Percentiles rank a stretch among this genome's conserved stretches.
Evolutionary conservation across 2,797 vertebrate genomes (phyloP).

Genomic region (Pseudochirops cupreus): DNA sequence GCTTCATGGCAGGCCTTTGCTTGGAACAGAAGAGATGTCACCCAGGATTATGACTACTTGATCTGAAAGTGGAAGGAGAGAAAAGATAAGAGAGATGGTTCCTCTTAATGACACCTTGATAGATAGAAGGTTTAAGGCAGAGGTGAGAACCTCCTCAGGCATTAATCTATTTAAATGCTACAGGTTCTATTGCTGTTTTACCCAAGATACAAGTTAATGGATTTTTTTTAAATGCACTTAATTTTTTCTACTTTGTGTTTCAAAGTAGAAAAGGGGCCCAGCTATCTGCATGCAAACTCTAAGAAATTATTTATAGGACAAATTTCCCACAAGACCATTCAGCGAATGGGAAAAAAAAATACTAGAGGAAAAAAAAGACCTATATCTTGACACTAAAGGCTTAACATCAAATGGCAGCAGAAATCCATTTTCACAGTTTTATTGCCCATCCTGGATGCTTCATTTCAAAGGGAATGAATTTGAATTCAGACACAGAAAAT

Average conservation of each 20-base stretch:
- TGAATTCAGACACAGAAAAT: constrained; percentile 92
- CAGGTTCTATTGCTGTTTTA: constrained; percentile 63
- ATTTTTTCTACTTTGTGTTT: constrained; percentile 54
- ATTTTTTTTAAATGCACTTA: constrained; percentile 56
- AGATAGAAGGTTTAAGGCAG: constrained; percentile 6
- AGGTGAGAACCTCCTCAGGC: not conserved
- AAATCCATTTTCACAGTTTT: constrained; percentile 97
- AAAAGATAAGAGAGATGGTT: constrained; percentile 68
- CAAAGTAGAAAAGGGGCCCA: constrained; percentile 71
- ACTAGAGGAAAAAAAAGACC: constrained; percentile 64
- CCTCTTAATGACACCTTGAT: constrained; percentile 56
- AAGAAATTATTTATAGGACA: constrained; percentile 85
- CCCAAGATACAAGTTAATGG: constrained; percentile 71
- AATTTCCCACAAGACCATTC: constrained; percentile 84
- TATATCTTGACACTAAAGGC: constrained; percentile 95
- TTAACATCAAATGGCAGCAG: constrained; percentile 97
- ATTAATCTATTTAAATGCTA: not conserved
- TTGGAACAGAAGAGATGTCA: constrained; percentile 64
- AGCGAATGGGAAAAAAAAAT: constrained; percentile 53
- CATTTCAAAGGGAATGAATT: constrained; percentile 93
- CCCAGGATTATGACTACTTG: constrained; percentile 61
- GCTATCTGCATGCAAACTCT: constrained; percentile 73
- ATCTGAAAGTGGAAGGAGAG: constrained; percentile 57
- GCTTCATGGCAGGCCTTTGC: constrained; percentile 63
- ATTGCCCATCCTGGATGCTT: constrained; percentile 94